Conservation (phyloP, 2,113 vertebrate genomes). For the Plotosus lineatus region DNA sequence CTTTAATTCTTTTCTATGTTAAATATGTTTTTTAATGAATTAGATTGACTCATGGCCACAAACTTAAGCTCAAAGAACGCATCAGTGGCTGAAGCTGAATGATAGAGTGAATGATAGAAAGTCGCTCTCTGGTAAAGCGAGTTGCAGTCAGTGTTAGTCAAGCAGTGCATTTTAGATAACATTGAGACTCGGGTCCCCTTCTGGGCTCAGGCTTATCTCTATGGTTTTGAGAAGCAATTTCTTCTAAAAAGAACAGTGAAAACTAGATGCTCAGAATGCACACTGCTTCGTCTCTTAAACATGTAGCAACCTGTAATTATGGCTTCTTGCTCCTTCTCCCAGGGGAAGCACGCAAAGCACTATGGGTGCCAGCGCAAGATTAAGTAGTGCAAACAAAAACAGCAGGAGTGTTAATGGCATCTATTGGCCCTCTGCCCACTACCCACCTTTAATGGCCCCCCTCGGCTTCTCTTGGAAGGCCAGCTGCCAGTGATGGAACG, state of each 20-base stretch:
- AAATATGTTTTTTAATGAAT: constrained; percentile 47
- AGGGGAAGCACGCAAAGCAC: neutral
- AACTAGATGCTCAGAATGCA: neutral
- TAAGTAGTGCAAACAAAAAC: constrained; percentile 40
- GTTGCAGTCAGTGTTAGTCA: neutral
- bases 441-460: constrained; percentile 57
- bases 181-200: neutral
- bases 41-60: constrained; percentile 34
- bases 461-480: constrained; percentile 39
- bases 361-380: constrained; percentile 5
- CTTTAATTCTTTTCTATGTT: neutral
- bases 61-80: constrained; percentile 2
- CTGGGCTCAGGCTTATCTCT: neutral
- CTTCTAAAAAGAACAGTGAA: neutral
- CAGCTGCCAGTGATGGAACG: constrained; percentile 48
- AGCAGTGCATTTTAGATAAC: neutral
- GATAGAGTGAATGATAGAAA: neutral
- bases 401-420: constrained; percentile 40
- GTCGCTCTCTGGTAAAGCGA: neutral
- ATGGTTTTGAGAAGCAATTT: neutral
- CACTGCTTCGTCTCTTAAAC: neutral
- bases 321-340: neutral
- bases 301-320: constrained; percentile 2
- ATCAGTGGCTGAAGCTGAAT: neutral
- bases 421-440: constrained; percentile 47